These are phyloP conservation scores for Girardinus metallicus DNA, from an alignment of 2,797 vertebrate genomes.

Conservation along the genomic window DNA sequence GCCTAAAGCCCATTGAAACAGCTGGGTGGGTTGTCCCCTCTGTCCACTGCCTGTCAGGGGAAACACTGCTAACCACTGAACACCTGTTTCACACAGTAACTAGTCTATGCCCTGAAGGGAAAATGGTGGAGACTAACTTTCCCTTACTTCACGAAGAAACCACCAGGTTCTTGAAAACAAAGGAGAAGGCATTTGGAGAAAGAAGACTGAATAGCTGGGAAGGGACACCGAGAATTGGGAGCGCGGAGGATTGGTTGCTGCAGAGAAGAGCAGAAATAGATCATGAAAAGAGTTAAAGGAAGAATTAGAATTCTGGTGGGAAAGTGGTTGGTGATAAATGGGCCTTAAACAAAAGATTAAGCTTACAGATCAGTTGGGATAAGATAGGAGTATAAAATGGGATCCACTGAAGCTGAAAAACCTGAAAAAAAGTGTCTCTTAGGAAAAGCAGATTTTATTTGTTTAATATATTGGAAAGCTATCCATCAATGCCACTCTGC, in stretches of 20 bases:
- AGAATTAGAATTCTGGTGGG: slow-evolving; percentile 21
- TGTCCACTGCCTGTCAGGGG: slow-evolving; percentile 43
- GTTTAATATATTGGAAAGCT: slow-evolving; percentile 37
- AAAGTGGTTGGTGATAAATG: slow-evolving; percentile 34
- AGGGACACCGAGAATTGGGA: slow-evolving; percentile 9
- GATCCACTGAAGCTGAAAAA: slow-evolving; percentile 21
- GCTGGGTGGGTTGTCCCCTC: slow-evolving; percentile 38
- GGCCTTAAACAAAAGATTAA: slow-evolving; percentile 20
- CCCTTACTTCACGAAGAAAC: slow-evolving; percentile 5
- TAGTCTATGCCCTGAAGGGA: slow-evolving; percentile 38
- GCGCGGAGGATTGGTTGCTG: slow-evolving; percentile 9
- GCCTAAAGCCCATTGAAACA: slow-evolving; percentile 41
- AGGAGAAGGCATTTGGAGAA: slow-evolving; percentile 16
- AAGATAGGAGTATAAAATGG: slow-evolving; percentile 24
- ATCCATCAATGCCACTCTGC: slow-evolving; percentile 49
- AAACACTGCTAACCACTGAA: slow-evolving; percentile 65
- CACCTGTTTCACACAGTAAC: slow-evolving; percentile 63
- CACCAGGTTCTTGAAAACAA: slow-evolving; percentile 20
- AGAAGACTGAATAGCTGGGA: slow-evolving; percentile 21
- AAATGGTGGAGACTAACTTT: slow-evolving; percentile 46
- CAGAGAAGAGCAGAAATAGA: slow-evolving; percentile 15
- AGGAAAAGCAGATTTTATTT: slow-evolving; percentile 27
- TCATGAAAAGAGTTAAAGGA: slow-evolving; percentile 9
- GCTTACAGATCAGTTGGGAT: slow-evolving; percentile 25
- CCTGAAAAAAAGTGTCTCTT: slow-evolving; percentile 26